Base-by-base conservation (phyloP, 2,888 invertebrate genomes). In the Cheilosia pagana region DNA sequence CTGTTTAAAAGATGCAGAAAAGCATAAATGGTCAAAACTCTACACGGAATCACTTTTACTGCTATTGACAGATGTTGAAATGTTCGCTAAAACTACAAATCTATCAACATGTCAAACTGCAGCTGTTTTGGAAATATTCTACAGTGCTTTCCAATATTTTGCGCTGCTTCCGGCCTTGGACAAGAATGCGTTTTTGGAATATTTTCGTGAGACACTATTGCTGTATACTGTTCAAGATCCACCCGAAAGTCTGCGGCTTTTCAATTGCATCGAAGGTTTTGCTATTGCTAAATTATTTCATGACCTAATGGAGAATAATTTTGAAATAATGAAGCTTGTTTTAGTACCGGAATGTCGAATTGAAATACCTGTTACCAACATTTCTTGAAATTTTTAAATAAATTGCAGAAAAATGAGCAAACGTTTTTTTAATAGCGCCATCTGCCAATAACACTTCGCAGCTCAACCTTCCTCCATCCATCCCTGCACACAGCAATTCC, bases 261-360 rank as follows among this genome's bases (percentile, higher is more conserved):
- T 83, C 10, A 79, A 68, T 59, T 55, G 21, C n/a, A 10, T 41
- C 3, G 35, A 79, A n/a, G 55, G 35, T 6, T 59, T 83, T n/a
- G 63, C 41, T 7, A 74, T 83, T 14, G 83, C 79, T 0, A 83
- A 79, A 23, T 41, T 79, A 0, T 83, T 83, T 65, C 68, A 83
- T 21, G 31, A 83, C 19, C 10, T 59, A n/a, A 3, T 83, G 14
- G 78, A n/a, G 2, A 19, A 28, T 6, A 52, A 79, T 41, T 79
- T 79, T 48, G 60, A 70, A 25, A 23, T 70, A 19, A 48, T 68
- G 25, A 55, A 78, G 16, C 53, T 50, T n/a, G 50, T 62, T 6
- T 50, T 82, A 41, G 3, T 59, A 3, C 63, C 79, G 1, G 8
- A 23, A 2, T 59, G 50, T 48, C 7, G 1, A 21, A 55, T 70